A percentile compares a stretch with the other conserved stretches of the same genome.
Conservation (phyloP, 2,797 vertebrate species). For the Pitangus sulphuratus region DNA sequence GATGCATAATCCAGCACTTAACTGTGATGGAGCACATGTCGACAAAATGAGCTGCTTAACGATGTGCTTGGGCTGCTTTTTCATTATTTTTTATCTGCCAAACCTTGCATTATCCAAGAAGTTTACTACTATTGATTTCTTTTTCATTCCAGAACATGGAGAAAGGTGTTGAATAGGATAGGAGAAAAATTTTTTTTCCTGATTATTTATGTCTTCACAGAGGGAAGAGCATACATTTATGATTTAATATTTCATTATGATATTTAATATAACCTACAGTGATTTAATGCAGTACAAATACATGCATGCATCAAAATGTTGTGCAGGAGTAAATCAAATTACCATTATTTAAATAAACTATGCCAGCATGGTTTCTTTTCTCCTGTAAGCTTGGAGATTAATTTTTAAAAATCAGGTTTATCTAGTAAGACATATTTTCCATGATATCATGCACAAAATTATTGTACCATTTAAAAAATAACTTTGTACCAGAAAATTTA, state of each 20-base stretch:
- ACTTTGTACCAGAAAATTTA: neutral
- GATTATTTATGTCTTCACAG: neutral
- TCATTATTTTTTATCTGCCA: constrained; percentile 42
- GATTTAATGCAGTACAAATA: neutral
- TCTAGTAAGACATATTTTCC: neutral
- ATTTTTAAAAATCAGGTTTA: neutral
- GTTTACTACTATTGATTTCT: constrained; percentile 41
- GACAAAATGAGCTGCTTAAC: constrained; percentile 10
- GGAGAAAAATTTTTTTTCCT: neutral
- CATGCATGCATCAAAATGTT: neutral
- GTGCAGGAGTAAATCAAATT: neutral
- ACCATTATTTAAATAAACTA: neutral
- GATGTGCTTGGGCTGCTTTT: neutral
- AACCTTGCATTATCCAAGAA: constrained; percentile 11
- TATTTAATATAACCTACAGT: neutral
- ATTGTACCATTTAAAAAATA: neutral
- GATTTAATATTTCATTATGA: neutral
- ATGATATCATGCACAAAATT: neutral
- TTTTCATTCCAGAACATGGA: neutral
- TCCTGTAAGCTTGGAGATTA: neutral
- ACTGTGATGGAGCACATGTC: constrained; percentile 42
- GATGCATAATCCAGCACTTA: constrained; percentile 24
- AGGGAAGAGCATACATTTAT: neutral
- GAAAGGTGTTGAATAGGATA: neutral
- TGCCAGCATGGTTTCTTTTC: neutral